phyloP scores from a whole-genome alignment of 2,888 invertebrate genomes.

The Ophion slaviceki region DNA sequence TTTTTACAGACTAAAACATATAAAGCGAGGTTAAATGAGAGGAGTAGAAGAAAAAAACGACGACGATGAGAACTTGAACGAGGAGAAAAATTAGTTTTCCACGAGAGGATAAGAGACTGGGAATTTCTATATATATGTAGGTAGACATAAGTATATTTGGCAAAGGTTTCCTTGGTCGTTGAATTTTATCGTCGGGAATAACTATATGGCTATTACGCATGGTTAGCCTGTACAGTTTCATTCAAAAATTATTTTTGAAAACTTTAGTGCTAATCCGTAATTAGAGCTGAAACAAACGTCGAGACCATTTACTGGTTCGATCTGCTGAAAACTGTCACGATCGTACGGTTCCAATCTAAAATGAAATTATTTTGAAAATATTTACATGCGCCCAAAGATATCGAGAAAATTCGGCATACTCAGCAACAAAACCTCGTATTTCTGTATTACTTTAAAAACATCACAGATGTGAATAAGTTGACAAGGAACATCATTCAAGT shows the following conservation, averaged over 20 bases:
- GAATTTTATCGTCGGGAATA: constrained; percentile 5
- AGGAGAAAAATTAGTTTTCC: constrained; percentile 49
- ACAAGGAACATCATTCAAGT: too few relatives aligned
- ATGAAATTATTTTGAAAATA: too few relatives aligned
- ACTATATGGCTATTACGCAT: not conserved
- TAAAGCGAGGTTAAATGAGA: constrained; percentile 29
- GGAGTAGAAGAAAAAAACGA: not conserved
- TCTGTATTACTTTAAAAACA: too few relatives aligned
- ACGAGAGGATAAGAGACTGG: constrained; percentile 15
- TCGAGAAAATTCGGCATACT: too few relatives aligned
- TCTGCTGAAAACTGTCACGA: too few relatives aligned
- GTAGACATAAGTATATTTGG: constrained; percentile 13
- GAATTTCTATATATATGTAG: not conserved
- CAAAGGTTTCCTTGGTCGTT: not conserved
- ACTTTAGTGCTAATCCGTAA: not conserved
- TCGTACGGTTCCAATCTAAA: too few relatives aligned
- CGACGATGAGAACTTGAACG: not conserved
- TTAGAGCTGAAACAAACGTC: not conserved
- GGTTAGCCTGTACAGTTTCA: not conserved
- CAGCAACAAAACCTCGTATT: too few relatives aligned
- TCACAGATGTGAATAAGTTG: too few relatives aligned
- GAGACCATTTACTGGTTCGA: too few relatives aligned
- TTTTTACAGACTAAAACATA: constrained; percentile 33
- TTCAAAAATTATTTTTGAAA: not conserved
- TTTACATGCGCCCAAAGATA: too few relatives aligned